Conservation (phyloP, 2,113 vertebrate species). For the Sialia sialis region DNA sequence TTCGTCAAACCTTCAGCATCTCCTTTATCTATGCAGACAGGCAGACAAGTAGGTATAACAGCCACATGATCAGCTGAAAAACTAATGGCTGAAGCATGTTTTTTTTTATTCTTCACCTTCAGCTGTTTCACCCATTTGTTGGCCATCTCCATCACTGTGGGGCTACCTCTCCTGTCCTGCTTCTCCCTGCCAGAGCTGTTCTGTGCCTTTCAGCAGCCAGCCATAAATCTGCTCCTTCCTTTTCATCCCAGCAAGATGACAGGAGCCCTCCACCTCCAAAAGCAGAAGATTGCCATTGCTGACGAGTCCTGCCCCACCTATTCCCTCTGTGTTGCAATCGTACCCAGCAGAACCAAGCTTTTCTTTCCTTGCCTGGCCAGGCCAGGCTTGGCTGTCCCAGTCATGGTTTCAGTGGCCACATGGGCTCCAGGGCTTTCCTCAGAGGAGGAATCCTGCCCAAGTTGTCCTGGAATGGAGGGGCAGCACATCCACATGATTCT, state of each 20-base stretch:
- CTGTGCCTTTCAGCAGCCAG: not conserved
- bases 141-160: not conserved
- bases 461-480: not conserved
- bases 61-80: not conserved
- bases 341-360: not conserved
- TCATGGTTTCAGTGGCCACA: not conserved
- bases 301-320: rapidly evolving
- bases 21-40: not conserved
- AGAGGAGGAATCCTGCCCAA: not conserved
- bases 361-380: not conserved
- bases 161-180: not conserved
- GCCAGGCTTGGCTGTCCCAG: not conserved
- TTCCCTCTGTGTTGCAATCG: not conserved
- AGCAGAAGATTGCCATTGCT: not conserved
- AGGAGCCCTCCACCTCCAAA: not conserved
- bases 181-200: not conserved
- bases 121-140: not conserved
- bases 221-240: not conserved
- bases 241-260: not conserved
- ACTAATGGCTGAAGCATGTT: not conserved
- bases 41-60: not conserved
- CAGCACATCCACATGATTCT: rapidly evolving
- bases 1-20: not conserved
- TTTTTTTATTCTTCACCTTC: not conserved
- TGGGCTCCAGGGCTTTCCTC: not conserved